Percentiles rank a stretch among this genome's conserved stretches.
These are phyloP conservation scores for Ctenomys sociabilis DNA, from an alignment of 2,113 vertebrate genomes.

Conservation along the genomic window DNA sequence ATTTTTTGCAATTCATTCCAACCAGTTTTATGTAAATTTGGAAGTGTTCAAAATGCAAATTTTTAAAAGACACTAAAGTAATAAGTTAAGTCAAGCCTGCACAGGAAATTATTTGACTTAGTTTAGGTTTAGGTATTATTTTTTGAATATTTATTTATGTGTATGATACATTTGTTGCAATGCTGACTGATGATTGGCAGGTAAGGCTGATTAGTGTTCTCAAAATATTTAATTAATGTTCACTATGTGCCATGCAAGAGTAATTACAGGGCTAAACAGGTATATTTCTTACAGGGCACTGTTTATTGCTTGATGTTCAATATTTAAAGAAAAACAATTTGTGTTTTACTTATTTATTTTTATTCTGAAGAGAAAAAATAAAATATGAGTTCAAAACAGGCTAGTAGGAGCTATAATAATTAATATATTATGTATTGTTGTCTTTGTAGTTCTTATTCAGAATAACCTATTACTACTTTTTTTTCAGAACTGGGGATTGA, in stretches of 20 bases:
- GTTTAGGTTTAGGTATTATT: not conserved
- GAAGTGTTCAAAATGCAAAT: constrained; percentile 18
- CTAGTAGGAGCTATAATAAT: no score
- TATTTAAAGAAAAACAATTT: not conserved
- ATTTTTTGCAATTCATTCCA: not conserved
- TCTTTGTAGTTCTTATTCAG: no score
- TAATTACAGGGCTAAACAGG: not conserved
- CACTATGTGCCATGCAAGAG: not conserved
- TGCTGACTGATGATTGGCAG: not conserved
- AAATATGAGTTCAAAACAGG: no score
- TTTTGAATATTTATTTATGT: constrained; percentile 20
- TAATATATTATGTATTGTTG: no score
- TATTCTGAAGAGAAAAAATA: no score
- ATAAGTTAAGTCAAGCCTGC: constrained; percentile 21
- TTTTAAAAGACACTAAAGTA: not conserved
- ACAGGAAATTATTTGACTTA: not conserved
- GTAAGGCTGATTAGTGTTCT: not conserved
- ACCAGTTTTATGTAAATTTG: not conserved
- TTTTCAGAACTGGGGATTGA: no score
- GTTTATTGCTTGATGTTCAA: not conserved
- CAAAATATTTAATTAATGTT: not conserved
- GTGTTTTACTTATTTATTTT: not conserved
- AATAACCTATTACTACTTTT: no score
- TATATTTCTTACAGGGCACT: not conserved
- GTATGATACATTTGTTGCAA: not conserved